A percentile compares a stretch with the other conserved stretches of the same genome.
Evolutionary conservation across 2,888 invertebrate genomes (phyloP).

Genomic region (Melanotus villosus): DNA sequence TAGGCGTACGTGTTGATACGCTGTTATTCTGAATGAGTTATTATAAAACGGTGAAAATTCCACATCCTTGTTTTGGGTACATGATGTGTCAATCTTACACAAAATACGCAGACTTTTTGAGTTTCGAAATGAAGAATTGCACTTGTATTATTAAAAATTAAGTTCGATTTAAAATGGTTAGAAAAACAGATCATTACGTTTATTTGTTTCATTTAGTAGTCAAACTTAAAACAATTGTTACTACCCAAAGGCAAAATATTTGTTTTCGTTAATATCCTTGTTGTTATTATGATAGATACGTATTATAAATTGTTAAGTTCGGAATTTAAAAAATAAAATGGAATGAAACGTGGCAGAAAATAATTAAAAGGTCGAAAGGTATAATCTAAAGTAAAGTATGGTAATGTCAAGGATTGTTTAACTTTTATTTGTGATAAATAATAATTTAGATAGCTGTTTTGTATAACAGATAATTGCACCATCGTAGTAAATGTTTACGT

Average conservation of each 20-base stretch:
- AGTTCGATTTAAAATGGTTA: too few relatives aligned
- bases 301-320: too few relatives aligned
- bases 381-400: too few relatives aligned
- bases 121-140: slow-evolving; percentile 4
- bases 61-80: slow-evolving; percentile 6
- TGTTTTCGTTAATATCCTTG: background rate
- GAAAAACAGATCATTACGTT: too few relatives aligned
- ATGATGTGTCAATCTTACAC: background rate
- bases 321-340: too few relatives aligned
- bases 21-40: background rate
- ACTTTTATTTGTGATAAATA: background rate
- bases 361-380: too few relatives aligned
- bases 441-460: background rate
- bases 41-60: slow-evolving; percentile 6
- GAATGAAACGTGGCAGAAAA: too few relatives aligned
- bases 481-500: background rate
- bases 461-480: background rate
- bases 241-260: too few relatives aligned
- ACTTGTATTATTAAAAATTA: background rate
- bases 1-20: background rate
- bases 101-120: background rate
- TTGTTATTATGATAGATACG: background rate
- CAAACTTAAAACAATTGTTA: slow-evolving; percentile 3
- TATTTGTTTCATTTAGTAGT: background rate
- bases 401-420: background rate